These are phyloP conservation scores for Neogobius melanostomus DNA, from an alignment of 2,113 vertebrate genomes.

Conservation along the genomic window DNA sequence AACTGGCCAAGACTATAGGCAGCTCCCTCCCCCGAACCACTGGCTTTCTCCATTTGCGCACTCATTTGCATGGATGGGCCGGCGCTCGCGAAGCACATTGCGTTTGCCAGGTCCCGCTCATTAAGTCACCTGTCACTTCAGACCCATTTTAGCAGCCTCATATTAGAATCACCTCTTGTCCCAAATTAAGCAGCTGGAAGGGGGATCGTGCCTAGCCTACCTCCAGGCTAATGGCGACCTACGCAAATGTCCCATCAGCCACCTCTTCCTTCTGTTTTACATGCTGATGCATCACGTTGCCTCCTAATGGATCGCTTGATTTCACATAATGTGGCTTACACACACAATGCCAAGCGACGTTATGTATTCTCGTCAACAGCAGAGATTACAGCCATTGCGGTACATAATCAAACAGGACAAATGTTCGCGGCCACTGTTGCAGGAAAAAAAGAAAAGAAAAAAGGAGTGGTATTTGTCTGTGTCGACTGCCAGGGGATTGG, in stretches of 20 bases:
- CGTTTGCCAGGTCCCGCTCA: constrained; percentile 62
- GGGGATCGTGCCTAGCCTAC: constrained; percentile 33
- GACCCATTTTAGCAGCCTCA: constrained; percentile 57
- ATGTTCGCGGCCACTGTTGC: constrained; percentile 52
- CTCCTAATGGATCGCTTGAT: constrained; percentile 58
- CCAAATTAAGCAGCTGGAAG: constrained; percentile 59
- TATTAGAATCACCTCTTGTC: constrained; percentile 62
- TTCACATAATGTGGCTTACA: constrained; percentile 62
- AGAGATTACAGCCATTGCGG: constrained; percentile 53
- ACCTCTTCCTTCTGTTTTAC: constrained; percentile 43
- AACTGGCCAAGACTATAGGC: background rate
- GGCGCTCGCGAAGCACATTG: constrained; percentile 39
- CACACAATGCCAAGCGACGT: constrained; percentile 61
- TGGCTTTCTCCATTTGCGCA: constrained; percentile 50
- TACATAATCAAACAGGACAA: constrained; percentile 59
- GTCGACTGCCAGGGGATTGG: constrained; percentile 43
- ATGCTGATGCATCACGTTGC: constrained; percentile 41
- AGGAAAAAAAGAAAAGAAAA: background rate
- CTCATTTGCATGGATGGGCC: constrained; percentile 61
- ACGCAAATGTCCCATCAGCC: constrained; percentile 52
- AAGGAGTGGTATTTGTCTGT: constrained; percentile 49
- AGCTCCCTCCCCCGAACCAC: background rate
- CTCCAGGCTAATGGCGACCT: constrained; percentile 46
- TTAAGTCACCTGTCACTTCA: constrained; percentile 72
- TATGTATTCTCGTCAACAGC: constrained; percentile 60